phyloP scores from a whole-genome alignment of 2,113 vertebrate species.

The Xyliphius kryptos region DNA sequence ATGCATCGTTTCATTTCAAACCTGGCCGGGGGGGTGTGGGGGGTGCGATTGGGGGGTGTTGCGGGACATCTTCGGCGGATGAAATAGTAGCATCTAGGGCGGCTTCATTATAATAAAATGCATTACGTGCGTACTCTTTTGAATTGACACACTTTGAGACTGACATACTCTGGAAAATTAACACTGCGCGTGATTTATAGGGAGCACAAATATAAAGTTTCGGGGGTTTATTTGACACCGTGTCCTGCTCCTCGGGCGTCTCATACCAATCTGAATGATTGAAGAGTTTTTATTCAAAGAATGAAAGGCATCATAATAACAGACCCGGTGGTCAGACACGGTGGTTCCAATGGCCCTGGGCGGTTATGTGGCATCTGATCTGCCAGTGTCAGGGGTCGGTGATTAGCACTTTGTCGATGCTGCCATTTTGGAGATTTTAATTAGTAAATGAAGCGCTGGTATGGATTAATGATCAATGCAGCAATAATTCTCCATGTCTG shows the following conservation, averaged over 20 bases:
- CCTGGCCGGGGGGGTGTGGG: conserved; percentile 56
- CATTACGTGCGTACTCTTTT: conserved; percentile 28
- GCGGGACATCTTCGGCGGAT: conserved; percentile 49
- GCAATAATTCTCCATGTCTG: conserved; percentile 70
- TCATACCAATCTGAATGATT: conserved; percentile 54
- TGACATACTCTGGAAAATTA: conserved; percentile 55
- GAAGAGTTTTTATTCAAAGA: conserved; percentile 44
- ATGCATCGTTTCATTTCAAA: conserved; percentile 64
- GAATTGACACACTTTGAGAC: conserved; percentile 57
- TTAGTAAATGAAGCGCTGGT: conserved; percentile 88
- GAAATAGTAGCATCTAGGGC: conserved; percentile 49
- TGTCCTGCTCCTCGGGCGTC: not conserved
- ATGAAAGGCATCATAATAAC: no score
- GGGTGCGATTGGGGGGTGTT: no score
- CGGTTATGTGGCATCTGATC: no score
- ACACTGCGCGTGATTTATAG: conserved; percentile 58
- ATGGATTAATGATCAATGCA: conserved; percentile 83
- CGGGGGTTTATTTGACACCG: conserved; percentile 33
- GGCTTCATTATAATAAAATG: conserved; percentile 63
- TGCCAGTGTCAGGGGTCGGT: no score
- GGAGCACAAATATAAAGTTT: conserved; percentile 43
- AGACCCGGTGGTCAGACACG: no score
- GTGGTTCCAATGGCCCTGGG: no score
- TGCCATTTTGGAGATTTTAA: conserved; percentile 84
- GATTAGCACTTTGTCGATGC: conserved; percentile 76